A percentile compares a stretch with the other conserved stretches of the same genome.
These are phyloP conservation scores for Ploceus nigricollis DNA, from an alignment of 2,113 vertebrate species.

Conservation along the genomic window DNA sequence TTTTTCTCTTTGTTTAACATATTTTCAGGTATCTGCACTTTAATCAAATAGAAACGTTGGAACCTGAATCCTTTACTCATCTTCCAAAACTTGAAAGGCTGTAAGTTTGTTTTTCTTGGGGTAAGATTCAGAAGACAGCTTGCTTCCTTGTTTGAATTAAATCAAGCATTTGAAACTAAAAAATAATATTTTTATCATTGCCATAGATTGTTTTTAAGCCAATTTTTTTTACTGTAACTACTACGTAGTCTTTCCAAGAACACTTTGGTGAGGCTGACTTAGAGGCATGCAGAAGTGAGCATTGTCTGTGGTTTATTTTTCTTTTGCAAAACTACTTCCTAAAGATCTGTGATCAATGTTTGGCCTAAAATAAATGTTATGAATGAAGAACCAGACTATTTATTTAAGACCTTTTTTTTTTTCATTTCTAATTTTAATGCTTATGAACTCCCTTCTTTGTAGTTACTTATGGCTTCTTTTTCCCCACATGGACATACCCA, in stretches of 20 bases:
- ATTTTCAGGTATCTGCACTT: constrained; percentile 93
- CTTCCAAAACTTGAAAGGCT: constrained; percentile 95
- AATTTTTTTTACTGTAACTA: neutral
- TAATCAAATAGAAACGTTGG: constrained; percentile 96
- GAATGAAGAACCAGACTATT: neutral
- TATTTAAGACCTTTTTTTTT: neutral
- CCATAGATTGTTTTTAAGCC: neutral
- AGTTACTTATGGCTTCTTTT: neutral
- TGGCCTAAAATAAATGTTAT: neutral
- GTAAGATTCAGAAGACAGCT: constrained; percentile 1
- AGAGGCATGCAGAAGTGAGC: neutral
- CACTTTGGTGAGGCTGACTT: neutral
- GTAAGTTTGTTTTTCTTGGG: constrained; percentile 79
- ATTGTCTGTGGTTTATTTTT: neutral
- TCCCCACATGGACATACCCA: neutral
- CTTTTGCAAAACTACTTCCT: neutral
- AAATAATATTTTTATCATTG: neutral
- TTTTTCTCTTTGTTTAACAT: constrained; percentile 1
- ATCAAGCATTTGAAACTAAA: neutral
- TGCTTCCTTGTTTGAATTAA: constrained; percentile 1
- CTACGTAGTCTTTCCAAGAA: neutral
- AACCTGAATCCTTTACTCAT: constrained; percentile 91
- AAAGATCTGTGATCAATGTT: neutral
- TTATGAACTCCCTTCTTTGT: neutral
- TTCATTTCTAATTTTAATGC: neutral